Evolutionary conservation across 53 echinoderm and acorn worm species (phyloP).

Genomic region (Echinometra lucunter): DNA sequence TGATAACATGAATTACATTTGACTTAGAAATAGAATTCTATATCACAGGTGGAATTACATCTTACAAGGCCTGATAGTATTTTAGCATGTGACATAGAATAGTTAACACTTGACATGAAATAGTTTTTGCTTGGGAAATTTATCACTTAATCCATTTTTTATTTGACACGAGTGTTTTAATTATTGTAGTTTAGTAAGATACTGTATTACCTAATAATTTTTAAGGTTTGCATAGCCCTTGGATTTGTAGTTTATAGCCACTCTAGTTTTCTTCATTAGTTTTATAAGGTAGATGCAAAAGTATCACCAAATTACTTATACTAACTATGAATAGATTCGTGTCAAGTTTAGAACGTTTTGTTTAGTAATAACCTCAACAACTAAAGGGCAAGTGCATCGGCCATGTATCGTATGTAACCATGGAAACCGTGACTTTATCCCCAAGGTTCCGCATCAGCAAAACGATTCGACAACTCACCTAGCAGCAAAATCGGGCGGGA

Average conservation of each 20-base stretch:
- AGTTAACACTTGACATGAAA: background rate
- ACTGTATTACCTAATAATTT: no score
- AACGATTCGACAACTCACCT: slow-evolving; percentile 40
- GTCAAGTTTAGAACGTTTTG: no score
- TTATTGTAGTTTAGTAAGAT: no score
- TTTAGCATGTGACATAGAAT: no score
- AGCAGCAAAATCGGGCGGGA: slow-evolving; percentile 44
- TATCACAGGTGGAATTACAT: background rate
- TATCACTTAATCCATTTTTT: background rate
- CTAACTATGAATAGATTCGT: background rate
- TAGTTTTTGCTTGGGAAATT: background rate
- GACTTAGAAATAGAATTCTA: background rate
- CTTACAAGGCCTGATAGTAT: background rate
- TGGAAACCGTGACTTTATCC: slow-evolving; percentile 7
- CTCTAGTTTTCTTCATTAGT: background rate
- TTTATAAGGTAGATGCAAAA: background rate
- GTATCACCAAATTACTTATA: background rate
- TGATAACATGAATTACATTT: no score
- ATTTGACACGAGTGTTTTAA: background rate
- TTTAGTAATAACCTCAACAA: background rate
- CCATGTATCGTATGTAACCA: no score
- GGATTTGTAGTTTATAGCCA: background rate
- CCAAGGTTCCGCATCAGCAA: background rate
- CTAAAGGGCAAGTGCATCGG: no score
- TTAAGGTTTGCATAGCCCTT: no score